Conservation (phyloP, 1,140 invertebrate genomes). For the Drosophila punjabiensis region DNA sequence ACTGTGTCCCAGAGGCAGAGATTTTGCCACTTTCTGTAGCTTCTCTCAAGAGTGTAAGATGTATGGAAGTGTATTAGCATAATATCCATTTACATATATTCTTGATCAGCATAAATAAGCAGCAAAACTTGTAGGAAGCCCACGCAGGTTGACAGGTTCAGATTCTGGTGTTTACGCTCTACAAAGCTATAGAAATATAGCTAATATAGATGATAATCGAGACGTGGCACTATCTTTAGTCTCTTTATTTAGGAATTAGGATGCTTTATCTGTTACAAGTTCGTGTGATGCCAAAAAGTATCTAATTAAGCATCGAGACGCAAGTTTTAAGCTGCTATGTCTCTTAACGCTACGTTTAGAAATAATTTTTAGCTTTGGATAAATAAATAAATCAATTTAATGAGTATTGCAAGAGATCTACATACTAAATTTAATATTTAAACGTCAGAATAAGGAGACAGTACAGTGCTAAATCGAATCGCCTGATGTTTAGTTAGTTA, state of each 20-base stretch:
- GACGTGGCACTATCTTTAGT: not conserved
- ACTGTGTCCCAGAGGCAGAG: not conserved
- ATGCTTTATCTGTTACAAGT: not conserved
- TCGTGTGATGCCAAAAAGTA: not conserved
- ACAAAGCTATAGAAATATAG: not conserved
- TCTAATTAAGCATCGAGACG: no score
- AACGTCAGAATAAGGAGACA: no score
- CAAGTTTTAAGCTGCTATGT: no score
- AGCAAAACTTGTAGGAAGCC: not conserved
- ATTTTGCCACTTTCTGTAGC: not conserved
- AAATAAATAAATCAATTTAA: no score
- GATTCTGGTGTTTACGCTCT: not conserved
- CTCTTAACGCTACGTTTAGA: no score
- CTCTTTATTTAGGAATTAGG: no score
- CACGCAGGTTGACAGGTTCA: not conserved
- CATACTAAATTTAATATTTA: no score
- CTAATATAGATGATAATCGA: not conserved
- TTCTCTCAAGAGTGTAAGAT: no score
- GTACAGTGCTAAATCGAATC: no score
- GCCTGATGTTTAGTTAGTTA: no score
- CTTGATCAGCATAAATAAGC: slow-evolving; percentile 3
- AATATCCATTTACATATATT: not conserved
- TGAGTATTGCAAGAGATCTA: no score
- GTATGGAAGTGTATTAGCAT: not conserved
- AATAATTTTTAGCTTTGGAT: no score